Conservation (phyloP, 2,888 invertebrate species). For the Dorcus hopei region DNA sequence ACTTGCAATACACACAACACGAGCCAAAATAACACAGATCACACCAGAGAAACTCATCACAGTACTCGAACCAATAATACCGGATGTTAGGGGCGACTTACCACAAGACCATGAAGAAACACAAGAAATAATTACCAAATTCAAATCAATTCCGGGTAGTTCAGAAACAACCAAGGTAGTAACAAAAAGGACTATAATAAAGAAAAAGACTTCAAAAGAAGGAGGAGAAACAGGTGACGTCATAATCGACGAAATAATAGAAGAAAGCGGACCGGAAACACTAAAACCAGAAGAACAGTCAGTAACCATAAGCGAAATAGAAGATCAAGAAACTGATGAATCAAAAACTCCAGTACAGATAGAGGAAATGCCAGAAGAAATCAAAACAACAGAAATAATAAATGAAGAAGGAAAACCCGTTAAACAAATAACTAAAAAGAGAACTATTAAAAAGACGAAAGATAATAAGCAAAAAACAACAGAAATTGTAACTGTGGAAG, state of each 20-base stretch:
- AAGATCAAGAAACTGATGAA: slow-evolving; percentile 22
- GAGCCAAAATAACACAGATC: slow-evolving; percentile 44
- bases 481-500: slow-evolving; percentile 40
- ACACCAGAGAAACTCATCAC: slow-evolving; percentile 32
- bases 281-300: slow-evolving; percentile 39
- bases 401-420: slow-evolving; percentile 26
- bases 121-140: slow-evolving; percentile 62
- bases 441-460: slow-evolving; percentile 45
- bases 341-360: slow-evolving; percentile 23
- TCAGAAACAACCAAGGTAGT: slow-evolving; percentile 56
- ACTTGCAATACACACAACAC: slow-evolving; percentile 45
- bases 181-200: slow-evolving; percentile 57
- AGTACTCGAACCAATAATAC: slow-evolving; percentile 42
- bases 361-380: slow-evolving; percentile 33
- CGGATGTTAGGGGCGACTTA: slow-evolving; percentile 39
- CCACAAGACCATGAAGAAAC: slow-evolving; percentile 49
- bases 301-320: slow-evolving; percentile 14
- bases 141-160: slow-evolving; percentile 53
- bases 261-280: slow-evolving; percentile 48
- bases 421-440: slow-evolving; percentile 42
- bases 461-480: slow-evolving; percentile 45
- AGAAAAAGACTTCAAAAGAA: slow-evolving; percentile 48
- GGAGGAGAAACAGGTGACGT: slow-evolving; percentile 48
- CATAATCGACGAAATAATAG: slow-evolving; percentile 54
- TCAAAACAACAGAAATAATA: slow-evolving; percentile 23